Evolutionary conservation across 2,797 vertebrate genomes (phyloP), one percentile per base, ranked within the genome.

Genomic region (Hydrocynus forskahlii): DNA sequence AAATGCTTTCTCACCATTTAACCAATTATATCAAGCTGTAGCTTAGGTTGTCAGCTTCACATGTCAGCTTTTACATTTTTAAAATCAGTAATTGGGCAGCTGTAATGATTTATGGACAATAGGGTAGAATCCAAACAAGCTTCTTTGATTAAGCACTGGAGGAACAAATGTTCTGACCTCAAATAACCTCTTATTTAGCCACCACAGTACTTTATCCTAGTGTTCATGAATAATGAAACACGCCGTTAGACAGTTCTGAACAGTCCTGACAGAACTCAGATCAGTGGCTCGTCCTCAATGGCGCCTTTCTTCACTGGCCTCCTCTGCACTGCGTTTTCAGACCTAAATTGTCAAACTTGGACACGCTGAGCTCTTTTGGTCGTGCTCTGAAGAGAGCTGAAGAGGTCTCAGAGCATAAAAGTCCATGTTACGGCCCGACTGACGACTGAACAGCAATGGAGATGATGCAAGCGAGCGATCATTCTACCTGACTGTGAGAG

Each of bases 221-320:
- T 29, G 21, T 70, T 70, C 45, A 70, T 70, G 21, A 50, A 52
- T 70, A 50, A 50, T 52, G 52, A 70, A 12, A 7, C 52, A 66
- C 5, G 17, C 10, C n/a, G n/a, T n/a, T n/a, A 6, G 5, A 48
- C 45, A 5, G 4, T 50, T 25, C 68, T 50, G 68, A n/a, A 45
- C 45, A 16, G 21, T 14, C 4, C 14, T 14, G 68, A 50, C 21
- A 50, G 43, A 25, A 3, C 43, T 70, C 23, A 13, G n/a, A 16
- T 45, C 35, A 21, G 67, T 23, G 45, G 7, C 43, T 23, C 6
- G 13, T 50, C 10, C 68, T 23, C 12, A 14, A 2, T 13, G 45
- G 5, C 12, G 6, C 68, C 21, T 70, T n/a, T 50, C 21, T 50
- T 12, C 0, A 10, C 43, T 48, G 8, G 13, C 23, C n/a, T 23